These are phyloP conservation scores for Piaya cayana DNA, from an alignment of 2,113 vertebrate species.

Conservation along the genomic window DNA sequence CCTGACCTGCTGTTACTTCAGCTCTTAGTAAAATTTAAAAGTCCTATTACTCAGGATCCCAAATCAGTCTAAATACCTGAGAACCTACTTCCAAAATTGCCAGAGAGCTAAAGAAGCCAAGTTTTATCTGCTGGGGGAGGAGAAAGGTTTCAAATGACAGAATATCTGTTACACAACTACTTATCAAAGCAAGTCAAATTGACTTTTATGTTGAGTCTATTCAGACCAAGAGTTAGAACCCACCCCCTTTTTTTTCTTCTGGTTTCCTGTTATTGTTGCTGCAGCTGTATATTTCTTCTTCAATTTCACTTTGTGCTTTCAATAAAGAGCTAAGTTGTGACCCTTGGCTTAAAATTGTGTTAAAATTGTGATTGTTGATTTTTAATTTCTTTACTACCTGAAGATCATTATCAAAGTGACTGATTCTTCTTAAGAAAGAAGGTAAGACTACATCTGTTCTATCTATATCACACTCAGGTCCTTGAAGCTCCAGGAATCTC, in stretches of 20 bases:
- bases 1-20: not conserved
- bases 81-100: not conserved
- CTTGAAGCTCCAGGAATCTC: conserved; percentile 47
- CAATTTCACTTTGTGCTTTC: conserved; percentile 9
- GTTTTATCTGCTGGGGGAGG: not conserved
- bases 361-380: not conserved
- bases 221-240: conserved; percentile 21
- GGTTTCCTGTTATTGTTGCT: conserved; percentile 61
- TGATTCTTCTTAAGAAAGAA: conserved; percentile 47
- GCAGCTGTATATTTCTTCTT: conserved; percentile 49
- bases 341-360: not conserved
- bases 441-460: conserved; percentile 48
- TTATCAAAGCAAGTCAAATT: not conserved
- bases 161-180: not conserved
- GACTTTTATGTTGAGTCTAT: not conserved
- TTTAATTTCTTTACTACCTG: conserved; percentile 32
- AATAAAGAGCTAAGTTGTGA: conserved; percentile 2
- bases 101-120: not conserved
- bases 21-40: not conserved
- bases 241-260: conserved; percentile 47
- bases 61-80: not conserved
- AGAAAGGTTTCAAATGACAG: not conserved
- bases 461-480: not conserved
- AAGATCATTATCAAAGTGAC: conserved; percentile 24
- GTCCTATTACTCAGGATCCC: not conserved